Evolutionary conservation across 1,140 invertebrate genomes (phyloP).

Genomic region (Zaprionus capensis): DNA sequence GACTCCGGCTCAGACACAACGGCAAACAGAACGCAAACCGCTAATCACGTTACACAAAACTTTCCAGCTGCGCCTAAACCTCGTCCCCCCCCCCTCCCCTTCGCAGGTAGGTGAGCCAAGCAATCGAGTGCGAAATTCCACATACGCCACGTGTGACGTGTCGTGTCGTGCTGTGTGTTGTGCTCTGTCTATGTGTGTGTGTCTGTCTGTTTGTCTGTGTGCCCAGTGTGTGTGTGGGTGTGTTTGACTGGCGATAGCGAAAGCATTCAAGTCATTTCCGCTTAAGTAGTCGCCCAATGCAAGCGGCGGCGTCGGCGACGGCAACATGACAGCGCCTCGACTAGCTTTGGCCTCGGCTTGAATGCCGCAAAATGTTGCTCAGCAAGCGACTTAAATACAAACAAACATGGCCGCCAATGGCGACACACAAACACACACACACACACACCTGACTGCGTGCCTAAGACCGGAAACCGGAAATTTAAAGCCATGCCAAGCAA

Average conservation of each 20-base stretch:
- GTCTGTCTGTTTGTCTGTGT: slow-evolving; percentile 6
- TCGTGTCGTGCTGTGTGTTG: slow-evolving; percentile 20
- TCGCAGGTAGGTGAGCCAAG: slow-evolving; percentile 42
- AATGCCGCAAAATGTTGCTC: slow-evolving; percentile 77
- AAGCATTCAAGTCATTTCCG: slow-evolving; percentile 82
- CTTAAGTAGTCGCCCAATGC: slow-evolving; percentile 71
- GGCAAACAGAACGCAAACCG: slow-evolving; percentile 74
- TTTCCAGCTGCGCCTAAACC: slow-evolving; percentile 45
- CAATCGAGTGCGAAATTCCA: slow-evolving; percentile 81
- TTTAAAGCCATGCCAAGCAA: slow-evolving; percentile 75
- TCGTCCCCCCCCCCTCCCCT: background rate
- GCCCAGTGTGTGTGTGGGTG: slow-evolving; percentile 21
- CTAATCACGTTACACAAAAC: slow-evolving; percentile 81
- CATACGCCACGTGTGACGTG: slow-evolving; percentile 71
- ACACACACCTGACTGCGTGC: background rate
- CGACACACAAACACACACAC: slow-evolving; percentile 3
- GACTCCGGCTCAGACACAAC: slow-evolving; percentile 62
- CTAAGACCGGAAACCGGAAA: slow-evolving; percentile 79
- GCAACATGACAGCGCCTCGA: slow-evolving; percentile 68
- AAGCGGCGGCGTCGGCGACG: background rate
- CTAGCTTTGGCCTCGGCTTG: slow-evolving; percentile 40
- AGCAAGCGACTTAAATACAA: slow-evolving; percentile 77
- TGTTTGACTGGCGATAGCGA: slow-evolving; percentile 43
- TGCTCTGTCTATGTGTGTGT: background rate
- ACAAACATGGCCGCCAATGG: slow-evolving; percentile 74